phyloP scores from a whole-genome alignment of 2,797 vertebrate genomes.

The Acropternis orthonyx region DNA sequence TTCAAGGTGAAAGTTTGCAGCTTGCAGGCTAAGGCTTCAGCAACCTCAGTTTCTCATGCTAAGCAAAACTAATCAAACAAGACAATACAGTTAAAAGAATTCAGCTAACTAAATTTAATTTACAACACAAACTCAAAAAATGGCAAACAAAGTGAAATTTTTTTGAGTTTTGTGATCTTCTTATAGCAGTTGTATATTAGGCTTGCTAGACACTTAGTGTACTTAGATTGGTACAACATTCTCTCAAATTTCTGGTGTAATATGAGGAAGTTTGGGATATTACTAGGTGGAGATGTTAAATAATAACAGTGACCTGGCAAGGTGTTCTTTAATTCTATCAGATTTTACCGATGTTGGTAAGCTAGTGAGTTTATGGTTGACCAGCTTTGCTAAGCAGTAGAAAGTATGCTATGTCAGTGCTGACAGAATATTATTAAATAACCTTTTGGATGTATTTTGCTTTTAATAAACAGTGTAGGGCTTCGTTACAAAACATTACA shows the following conservation, averaged over 20 bases:
- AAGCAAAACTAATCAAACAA: background rate
- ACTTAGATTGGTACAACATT: background rate
- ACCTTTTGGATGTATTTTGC: background rate
- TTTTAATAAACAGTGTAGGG: background rate
- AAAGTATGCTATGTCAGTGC: background rate
- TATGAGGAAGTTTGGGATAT: background rate
- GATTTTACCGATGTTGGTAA: background rate
- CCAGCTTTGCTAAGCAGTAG: background rate
- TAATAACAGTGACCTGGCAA: background rate
- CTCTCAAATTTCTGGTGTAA: background rate
- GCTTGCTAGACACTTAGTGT: background rate
- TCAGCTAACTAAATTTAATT: background rate
- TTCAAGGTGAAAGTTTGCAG: background rate
- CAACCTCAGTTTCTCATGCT: background rate
- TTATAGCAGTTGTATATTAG: background rate
- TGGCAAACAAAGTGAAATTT: background rate
- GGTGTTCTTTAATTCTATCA: background rate
- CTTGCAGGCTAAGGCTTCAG: background rate
- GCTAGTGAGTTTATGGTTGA: background rate
- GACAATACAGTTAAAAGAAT: background rate
- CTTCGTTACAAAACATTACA: accelerated
- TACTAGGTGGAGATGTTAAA: background rate
- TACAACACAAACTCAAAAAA: background rate
- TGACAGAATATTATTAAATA: background rate
- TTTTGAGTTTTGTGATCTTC: background rate